Evolutionary conservation across 2,888 invertebrate genomes (phyloP).

Genomic region (Terebella lapidaria): DNA sequence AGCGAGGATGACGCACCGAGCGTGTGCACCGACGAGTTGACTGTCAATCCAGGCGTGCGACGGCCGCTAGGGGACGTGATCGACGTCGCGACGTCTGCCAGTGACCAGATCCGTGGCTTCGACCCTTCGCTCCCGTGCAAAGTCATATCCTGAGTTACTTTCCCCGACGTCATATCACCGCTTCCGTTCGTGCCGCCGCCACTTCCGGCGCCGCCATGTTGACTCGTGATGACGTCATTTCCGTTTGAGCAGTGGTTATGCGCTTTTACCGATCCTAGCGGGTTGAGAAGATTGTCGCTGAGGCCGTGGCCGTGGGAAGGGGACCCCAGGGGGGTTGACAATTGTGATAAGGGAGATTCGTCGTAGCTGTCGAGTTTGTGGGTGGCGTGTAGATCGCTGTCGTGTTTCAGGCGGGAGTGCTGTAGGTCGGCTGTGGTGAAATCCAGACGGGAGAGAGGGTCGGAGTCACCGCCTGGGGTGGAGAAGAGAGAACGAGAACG

Average conservation of each 20-base stretch:
- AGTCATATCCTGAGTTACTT: not conserved
- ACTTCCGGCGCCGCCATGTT: too few species aligned
- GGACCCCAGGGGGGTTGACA: not conserved
- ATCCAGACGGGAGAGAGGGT: not conserved
- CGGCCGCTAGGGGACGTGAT: conserved; percentile 6
- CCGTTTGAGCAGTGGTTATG: not conserved
- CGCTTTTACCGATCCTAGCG: not conserved
- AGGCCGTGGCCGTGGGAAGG: not conserved
- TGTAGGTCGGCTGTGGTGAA: not conserved
- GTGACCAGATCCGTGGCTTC: conserved; percentile 45
- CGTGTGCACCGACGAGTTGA: not conserved
- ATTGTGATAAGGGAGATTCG: not conserved
- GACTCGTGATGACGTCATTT: not conserved
- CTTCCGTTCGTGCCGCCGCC: too few species aligned
- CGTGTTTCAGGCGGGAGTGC: too few species aligned
- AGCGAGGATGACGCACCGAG: not conserved
- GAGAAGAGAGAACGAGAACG: too few species aligned
- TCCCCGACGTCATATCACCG: too few species aligned
- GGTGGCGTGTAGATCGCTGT: not conserved
- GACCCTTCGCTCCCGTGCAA: not conserved
- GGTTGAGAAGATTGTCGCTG: not conserved
- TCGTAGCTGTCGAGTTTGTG: not conserved
- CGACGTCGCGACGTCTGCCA: conserved; percentile 48
- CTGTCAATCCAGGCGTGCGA: not conserved
- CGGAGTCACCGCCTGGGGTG: not conserved